Conservation (phyloP, 2,888 invertebrate genomes). For the Hedya salicella region DNA sequence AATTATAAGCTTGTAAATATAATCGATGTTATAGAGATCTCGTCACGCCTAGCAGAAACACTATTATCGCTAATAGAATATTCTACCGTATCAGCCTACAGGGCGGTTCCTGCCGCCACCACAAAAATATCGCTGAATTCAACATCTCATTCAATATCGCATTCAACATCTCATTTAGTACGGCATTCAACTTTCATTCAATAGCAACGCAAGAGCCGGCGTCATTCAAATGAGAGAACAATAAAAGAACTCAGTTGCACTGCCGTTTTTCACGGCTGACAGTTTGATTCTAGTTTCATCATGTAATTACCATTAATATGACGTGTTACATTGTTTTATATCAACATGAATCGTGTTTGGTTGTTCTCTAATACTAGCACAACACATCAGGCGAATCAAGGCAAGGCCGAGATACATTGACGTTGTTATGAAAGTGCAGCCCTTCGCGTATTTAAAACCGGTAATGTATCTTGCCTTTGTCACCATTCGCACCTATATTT, state of each 20-base stretch:
- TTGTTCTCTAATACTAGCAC: no score
- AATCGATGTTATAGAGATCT: neutral
- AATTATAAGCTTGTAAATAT: no score
- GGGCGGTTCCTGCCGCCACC: slow-evolving; percentile 5
- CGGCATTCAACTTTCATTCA: slow-evolving; percentile 31
- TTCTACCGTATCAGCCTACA: neutral
- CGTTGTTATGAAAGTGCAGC: no score
- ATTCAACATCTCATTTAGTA: slow-evolving; percentile 34
- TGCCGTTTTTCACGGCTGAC: slow-evolving; percentile 11
- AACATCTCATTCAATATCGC: slow-evolving; percentile 33
- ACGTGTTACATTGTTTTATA: neutral
- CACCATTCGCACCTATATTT: no score
- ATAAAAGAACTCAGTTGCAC: slow-evolving; percentile 6
- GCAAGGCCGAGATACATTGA: no score
- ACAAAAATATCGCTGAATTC: slow-evolving; percentile 28
- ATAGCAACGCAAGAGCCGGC: neutral
- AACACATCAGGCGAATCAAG: no score
- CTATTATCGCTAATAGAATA: no score
- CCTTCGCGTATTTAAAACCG: no score
- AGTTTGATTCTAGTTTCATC: slow-evolving; percentile 18
- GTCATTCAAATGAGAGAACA: slow-evolving; percentile 29
- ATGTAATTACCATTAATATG: slow-evolving; percentile 17
- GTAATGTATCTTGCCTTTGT: no score
- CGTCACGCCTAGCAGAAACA: neutral
- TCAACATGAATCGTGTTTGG: no score